phyloP scores from a whole-genome alignment of 2,888 invertebrate species.

The Tuta absoluta region DNA sequence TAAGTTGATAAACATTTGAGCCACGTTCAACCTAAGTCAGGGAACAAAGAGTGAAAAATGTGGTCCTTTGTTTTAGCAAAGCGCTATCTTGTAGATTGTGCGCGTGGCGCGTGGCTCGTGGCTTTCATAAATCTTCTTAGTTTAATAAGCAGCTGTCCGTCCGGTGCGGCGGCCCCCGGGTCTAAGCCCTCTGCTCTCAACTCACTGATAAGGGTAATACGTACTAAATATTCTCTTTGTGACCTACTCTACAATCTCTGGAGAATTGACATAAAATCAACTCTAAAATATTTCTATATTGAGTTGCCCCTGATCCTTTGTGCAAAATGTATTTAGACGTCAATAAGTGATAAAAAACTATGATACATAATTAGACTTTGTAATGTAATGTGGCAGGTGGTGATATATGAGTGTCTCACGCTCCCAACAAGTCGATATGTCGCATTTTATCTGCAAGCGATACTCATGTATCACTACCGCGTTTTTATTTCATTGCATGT shows the following conservation, averaged over 20 bases:
- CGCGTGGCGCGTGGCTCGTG: not conserved
- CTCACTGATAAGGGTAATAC: conserved; percentile 1
- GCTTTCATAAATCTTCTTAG: conserved; percentile 2
- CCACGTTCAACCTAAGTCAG: no score
- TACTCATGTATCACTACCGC: conserved; percentile 3
- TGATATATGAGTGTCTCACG: not conserved
- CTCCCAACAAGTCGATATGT: conserved; percentile 2
- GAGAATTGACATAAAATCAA: not conserved
- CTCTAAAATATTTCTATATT: not conserved
- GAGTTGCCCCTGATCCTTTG: not conserved
- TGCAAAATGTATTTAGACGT: not conserved
- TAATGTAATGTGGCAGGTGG: not conserved
- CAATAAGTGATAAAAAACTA: not conserved
- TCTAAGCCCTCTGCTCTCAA: not conserved
- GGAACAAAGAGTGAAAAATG: not conserved
- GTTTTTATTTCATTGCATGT: not conserved
- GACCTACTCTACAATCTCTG: not conserved
- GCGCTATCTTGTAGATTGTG: not conserved
- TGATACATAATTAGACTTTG: not conserved
- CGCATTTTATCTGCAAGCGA: not conserved
- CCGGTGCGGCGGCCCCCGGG: not conserved
- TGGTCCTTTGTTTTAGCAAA: not conserved
- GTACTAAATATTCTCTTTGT: not conserved
- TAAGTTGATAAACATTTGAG: no score
- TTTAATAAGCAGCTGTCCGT: not conserved